A percentile compares a stretch with the other conserved stretches of the same genome.
Conservation (phyloP, 2,797 vertebrate genomes). For the Hyperoplus immaculatus region DNA sequence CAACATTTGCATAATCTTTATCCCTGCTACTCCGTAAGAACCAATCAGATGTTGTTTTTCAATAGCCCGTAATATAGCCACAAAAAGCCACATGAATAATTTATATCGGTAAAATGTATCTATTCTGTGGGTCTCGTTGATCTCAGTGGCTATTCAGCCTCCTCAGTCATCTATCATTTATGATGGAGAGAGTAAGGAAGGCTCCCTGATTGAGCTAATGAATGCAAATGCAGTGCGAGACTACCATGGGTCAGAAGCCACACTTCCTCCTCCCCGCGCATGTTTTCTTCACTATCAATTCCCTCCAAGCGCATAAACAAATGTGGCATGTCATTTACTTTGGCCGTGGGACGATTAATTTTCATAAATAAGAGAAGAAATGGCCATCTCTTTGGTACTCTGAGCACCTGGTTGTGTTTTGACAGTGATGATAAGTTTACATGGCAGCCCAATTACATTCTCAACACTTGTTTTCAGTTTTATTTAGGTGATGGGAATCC, state of each 20-base stretch:
- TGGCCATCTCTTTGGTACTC: conserved; percentile 72
- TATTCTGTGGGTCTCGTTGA: conserved; percentile 71
- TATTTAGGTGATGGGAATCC: conserved; percentile 69
- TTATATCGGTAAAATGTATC: conserved; percentile 77
- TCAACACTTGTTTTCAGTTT: conserved; percentile 74
- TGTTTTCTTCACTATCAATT: conserved; percentile 79
- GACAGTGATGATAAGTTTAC: conserved; percentile 84
- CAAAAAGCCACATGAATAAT: conserved; percentile 78
- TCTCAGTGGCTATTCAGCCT: conserved; percentile 70
- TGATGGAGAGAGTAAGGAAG: conserved; percentile 79
- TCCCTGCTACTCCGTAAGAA: conserved; percentile 75
- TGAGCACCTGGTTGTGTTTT: conserved; percentile 76
- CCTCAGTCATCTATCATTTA: conserved; percentile 81
- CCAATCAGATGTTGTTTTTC: conserved; percentile 78
- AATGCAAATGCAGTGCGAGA: conserved; percentile 79
- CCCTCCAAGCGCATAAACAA: conserved; percentile 81
- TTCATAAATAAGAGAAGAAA: conserved; percentile 82
- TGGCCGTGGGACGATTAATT: conserved; percentile 80
- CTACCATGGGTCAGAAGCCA: conserved; percentile 78
- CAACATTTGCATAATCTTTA: conserved; percentile 84
- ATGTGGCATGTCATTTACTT: conserved; percentile 83
- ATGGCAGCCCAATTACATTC: conserved; percentile 86
- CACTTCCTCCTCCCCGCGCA: conserved; percentile 58
- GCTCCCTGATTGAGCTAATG: conserved; percentile 81
- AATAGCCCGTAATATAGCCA: conserved; percentile 6